These are phyloP conservation scores for Proctacanthus coquilletti DNA, from an alignment of 1,140 invertebrate species.

Conservation along the genomic window DNA sequence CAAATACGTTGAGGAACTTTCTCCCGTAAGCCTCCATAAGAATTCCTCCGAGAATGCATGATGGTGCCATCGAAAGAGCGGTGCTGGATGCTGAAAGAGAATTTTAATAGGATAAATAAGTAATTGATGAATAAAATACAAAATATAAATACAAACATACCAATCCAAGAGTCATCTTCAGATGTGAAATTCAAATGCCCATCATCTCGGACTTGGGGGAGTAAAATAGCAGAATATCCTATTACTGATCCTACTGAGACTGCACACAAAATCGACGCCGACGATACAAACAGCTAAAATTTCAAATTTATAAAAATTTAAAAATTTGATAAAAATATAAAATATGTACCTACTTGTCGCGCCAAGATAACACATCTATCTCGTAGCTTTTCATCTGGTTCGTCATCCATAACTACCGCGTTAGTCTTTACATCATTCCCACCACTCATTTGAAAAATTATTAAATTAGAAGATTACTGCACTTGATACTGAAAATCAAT, in stretches of 20 bases:
- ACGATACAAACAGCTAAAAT: slow-evolving; percentile 35
- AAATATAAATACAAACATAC: slow-evolving; percentile 21
- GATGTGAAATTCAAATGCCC: slow-evolving; percentile 30
- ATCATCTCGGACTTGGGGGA: slow-evolving; percentile 38
- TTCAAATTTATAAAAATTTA: too few species aligned
- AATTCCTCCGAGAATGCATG: slow-evolving; percentile 39
- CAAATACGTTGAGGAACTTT: slow-evolving; percentile 39
- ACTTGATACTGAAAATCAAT: too few species aligned
- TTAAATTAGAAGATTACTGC: too few species aligned
- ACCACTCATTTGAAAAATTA: too few species aligned
- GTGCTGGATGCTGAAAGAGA: slow-evolving; percentile 39
- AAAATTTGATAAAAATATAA: neutral
- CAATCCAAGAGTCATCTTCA: slow-evolving; percentile 43
- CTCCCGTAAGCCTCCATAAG: slow-evolving; percentile 52
- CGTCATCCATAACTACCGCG: too few species aligned
- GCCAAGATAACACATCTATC: too few species aligned
- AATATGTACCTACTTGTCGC: too few species aligned
- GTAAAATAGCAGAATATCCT: slow-evolving; percentile 44
- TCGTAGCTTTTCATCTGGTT: too few species aligned
- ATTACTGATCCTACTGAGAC: slow-evolving; percentile 38
- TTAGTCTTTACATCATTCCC: too few species aligned
- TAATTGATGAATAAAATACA: slow-evolving; percentile 5
- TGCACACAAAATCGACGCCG: slow-evolving; percentile 36
- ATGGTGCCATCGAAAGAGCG: slow-evolving; percentile 40
- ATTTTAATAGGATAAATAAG: too few species aligned